Conservation (phyloP, 2,797 vertebrate genomes). For the Sebastes melanostomus region DNA sequence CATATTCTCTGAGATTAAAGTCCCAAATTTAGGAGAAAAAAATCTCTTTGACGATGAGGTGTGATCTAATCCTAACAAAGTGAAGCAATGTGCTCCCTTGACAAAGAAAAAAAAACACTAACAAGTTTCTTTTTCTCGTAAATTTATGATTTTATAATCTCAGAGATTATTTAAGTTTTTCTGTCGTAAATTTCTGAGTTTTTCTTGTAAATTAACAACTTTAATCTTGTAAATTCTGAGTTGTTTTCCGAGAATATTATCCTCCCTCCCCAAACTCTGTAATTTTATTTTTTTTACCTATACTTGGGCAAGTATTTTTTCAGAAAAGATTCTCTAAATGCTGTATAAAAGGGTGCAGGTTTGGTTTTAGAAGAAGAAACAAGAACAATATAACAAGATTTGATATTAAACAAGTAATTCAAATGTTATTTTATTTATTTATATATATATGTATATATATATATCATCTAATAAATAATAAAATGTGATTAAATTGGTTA, state of each 20-base stretch:
- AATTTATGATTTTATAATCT: too few relatives aligned
- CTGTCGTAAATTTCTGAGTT: too few relatives aligned
- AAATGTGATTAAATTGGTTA: neutral
- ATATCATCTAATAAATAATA: neutral
- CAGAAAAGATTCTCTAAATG: neutral
- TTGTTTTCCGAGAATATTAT: too few relatives aligned
- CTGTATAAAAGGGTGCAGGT: neutral
- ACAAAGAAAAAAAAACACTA: too few relatives aligned
- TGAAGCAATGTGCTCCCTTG: too few relatives aligned
- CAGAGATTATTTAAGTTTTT: too few relatives aligned
- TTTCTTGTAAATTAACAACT: fast-evolving
- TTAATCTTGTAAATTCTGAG: neutral
- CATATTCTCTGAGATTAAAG: too few relatives aligned
- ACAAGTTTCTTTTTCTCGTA: neutral
- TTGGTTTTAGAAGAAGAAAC: neutral
- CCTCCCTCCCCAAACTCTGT: too few relatives aligned
- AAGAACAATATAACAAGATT: neutral
- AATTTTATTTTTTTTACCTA: too few relatives aligned
- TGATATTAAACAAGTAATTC: neutral
- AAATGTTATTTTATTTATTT: neutral
- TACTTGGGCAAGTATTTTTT: neutral
- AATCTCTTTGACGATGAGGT: neutral
- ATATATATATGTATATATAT: neutral
- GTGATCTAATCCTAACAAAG: too few relatives aligned
- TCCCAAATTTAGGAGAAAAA: fast-evolving